phyloP scores from a whole-genome alignment of 2,113 vertebrate genomes.

The Rhipidura dahli region DNA sequence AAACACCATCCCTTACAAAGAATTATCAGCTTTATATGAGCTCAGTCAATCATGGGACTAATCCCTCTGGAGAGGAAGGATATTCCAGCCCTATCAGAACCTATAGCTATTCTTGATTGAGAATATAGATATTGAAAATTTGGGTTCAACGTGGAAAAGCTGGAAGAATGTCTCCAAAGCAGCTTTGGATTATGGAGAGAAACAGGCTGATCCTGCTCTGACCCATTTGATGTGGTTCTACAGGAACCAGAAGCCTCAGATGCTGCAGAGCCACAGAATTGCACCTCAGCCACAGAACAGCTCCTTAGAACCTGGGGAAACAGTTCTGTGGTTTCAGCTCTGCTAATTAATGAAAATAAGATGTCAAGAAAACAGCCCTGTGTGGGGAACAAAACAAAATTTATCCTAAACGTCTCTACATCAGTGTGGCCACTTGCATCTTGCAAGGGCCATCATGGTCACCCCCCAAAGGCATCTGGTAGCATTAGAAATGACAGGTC shows the following conservation, averaged over 20 bases:
- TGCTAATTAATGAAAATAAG: not conserved
- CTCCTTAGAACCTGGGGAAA: not conserved
- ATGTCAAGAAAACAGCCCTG: not conserved
- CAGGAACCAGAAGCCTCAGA: not conserved
- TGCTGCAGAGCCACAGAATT: not conserved
- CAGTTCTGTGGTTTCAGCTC: not conserved
- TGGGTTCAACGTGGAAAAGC: not conserved
- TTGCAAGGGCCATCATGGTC: not conserved
- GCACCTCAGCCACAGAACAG: not conserved
- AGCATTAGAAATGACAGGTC: not conserved
- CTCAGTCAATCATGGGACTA: not conserved
- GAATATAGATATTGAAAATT: not conserved
- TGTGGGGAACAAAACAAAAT: not conserved
- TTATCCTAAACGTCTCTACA: not conserved
- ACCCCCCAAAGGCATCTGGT: not conserved
- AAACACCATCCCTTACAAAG: not conserved
- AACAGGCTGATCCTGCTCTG: not conserved
- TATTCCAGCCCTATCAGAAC: not conserved
- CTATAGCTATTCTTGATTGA: not conserved
- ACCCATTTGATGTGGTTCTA: not conserved
- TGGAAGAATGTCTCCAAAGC: not conserved
- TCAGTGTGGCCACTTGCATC: not conserved
- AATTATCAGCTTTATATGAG: not conserved
- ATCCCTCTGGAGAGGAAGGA: not conserved
- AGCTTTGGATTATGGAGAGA: not conserved